Conservation (phyloP, 2,113 vertebrate genomes). For the Dissostichus mawsoni region DNA sequence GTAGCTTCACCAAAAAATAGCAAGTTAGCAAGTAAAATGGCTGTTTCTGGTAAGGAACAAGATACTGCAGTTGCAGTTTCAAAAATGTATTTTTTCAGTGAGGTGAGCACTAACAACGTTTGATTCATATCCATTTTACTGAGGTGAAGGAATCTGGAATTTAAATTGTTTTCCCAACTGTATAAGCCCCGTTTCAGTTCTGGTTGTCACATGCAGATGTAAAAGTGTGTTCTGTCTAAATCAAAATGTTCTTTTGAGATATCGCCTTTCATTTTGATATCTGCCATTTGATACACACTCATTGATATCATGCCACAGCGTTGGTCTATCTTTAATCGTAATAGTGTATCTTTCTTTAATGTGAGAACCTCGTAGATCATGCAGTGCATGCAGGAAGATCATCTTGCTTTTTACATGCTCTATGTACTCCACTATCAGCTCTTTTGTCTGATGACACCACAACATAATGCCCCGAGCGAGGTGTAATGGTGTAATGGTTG, state of each 20-base stretch:
- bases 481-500: background rate
- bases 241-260: slow-evolving; percentile 51
- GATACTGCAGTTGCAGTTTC: background rate
- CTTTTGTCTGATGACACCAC: background rate
- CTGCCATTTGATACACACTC: slow-evolving; percentile 51
- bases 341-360: background rate
- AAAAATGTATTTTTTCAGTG: too few relatives aligned
- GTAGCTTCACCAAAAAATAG: background rate
- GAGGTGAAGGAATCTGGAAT: background rate
- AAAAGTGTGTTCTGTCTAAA: background rate
- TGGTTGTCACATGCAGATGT: slow-evolving; percentile 31
- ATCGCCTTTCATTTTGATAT: slow-evolving; percentile 50
- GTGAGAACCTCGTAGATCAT: background rate
- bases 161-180: background rate
- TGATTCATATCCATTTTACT: background rate
- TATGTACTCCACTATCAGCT: slow-evolving; percentile 6
- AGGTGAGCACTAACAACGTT: background rate
- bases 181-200: background rate
- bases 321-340: too few relatives aligned
- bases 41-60: background rate
- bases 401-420: slow-evolving; percentile 31
- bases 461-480: background rate
- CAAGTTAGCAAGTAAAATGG: background rate
- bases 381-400: slow-evolving; percentile 43
- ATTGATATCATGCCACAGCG: background rate